Evolutionary conservation across 2,113 vertebrate species (phyloP), one percentile per base, ranked within the genome.

Genomic region (Hypanus sabinus): DNA sequence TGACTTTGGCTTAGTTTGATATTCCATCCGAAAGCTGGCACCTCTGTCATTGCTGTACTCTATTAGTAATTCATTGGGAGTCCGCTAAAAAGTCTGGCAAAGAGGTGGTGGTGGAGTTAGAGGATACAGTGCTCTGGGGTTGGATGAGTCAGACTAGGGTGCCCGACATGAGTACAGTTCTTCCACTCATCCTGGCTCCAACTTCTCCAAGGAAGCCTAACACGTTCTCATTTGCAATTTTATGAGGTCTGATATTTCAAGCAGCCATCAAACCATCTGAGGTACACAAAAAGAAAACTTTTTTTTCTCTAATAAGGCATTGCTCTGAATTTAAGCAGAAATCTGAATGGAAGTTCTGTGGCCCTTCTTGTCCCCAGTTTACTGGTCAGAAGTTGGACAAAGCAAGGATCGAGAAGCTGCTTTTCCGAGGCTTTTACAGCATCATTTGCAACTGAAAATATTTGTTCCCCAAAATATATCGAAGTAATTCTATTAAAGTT

Each of bases 401-500:
- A 33, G 2, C 16, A 3, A 18, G 30, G 60, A 65, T n/a, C 85
- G 33, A 90, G 5, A n/a, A 65, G 60, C 85, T 62, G 24, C 57
- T 0, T 73, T 24, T 24, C 7, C 9, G 46, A 6, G 8, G 60
- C n/a, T 20, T 33, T n/a, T 0, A 68, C 30, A 90, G 0, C 85
- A 33, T 5, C 5, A 6, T 65, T 33, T 7, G 14, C 85, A 20
- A 62, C 85, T 33, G 85, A 90, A 65, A 90, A 90, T 20, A 90
- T 36, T 65, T 65, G 30, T 65, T 62, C 60, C 62, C 30, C 10
- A 30, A 90, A 75, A 77, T 93, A 94, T 95, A 94, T 94, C 95
- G 93, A 94, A 94, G 94, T 95, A 94, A 94, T 94, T 94, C 87
- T 80, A 94, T 75, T 62, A 1, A 3, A 93, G 95, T 94, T 68